A percentile compares a stretch with the other conserved stretches of the same genome.
These are phyloP conservation scores for Harpagoxenus sublaevis DNA, from an alignment of 2,888 invertebrate species.

Conservation along the genomic window DNA sequence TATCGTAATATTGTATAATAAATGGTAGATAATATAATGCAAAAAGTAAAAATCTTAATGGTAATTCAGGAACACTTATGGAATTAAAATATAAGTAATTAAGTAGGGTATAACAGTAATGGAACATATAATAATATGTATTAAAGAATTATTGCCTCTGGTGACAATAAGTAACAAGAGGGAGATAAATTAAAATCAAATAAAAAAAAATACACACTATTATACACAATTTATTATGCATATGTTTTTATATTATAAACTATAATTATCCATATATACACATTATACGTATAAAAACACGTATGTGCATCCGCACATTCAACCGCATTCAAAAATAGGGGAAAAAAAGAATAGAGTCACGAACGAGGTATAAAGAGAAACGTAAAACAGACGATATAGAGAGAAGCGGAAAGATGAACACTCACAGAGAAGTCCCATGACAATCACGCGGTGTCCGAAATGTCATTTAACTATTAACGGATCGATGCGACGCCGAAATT, in stretches of 20 bases:
- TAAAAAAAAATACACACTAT: not conserved
- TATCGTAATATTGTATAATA: not conserved
- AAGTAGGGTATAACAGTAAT: not conserved
- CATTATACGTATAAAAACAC: not conserved
- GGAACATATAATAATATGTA: not conserved
- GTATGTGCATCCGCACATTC: not conserved
- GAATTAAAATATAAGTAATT: not conserved
- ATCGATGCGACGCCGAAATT: conserved; percentile 73
- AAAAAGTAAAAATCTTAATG: not conserved
- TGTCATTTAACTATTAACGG: conserved; percentile 80
- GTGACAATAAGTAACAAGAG: not conserved
- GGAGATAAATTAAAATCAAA: conserved; percentile 3
- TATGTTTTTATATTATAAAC: not conserved
- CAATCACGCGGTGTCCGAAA: conserved; percentile 68
- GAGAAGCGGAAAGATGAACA: conserved; percentile 56
- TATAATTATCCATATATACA: not conserved
- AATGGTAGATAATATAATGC: not conserved
- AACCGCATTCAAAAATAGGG: conserved; percentile 9
- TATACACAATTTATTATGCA: not conserved
- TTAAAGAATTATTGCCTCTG: conserved; percentile 26
- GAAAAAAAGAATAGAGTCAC: conserved; percentile 31
- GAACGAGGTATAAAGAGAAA: conserved; percentile 20
- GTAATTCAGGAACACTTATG: not conserved
- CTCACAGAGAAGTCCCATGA: conserved; percentile 63
- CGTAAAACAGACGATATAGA: conserved; percentile 36